These are phyloP conservation scores for Pyrrhosoma nymphula DNA, from an alignment of 2,888 invertebrate genomes.

Conservation along the genomic window DNA sequence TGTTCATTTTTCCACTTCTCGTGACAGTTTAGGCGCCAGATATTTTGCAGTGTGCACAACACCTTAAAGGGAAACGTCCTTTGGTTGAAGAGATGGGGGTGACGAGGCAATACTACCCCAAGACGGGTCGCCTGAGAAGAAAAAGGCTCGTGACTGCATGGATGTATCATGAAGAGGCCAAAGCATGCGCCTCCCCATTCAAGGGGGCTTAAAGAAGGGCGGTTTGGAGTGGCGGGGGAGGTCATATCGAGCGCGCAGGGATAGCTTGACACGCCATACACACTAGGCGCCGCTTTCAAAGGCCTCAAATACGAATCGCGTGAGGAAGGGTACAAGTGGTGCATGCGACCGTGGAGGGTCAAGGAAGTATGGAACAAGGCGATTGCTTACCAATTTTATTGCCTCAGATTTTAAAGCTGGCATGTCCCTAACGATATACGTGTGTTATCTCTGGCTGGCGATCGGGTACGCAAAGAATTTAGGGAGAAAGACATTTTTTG, in stretches of 20 bases:
- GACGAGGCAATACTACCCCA: neutral
- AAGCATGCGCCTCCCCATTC: neutral
- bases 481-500: neutral
- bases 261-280: neutral
- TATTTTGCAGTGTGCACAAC: neutral
- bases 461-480: neutral
- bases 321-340: neutral
- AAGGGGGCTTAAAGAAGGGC: neutral
- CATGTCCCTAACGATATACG: neutral
- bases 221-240: neutral
- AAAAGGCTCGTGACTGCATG: neutral
- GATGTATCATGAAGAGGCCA: constrained; percentile 8
- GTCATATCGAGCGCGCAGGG: neutral
- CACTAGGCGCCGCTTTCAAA: neutral
- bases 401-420: neutral
- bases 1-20: too few relatives aligned
- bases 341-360: neutral
- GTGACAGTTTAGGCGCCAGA: neutral
- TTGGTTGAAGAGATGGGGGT: neutral
- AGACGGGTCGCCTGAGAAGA: neutral
- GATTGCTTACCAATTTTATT: constrained; percentile 26
- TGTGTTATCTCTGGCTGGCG: neutral
- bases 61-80: neutral
- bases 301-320: neutral
- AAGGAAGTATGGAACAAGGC: neutral